Percentiles rank a stretch among this genome's conserved stretches.
Evolutionary conservation across 2,797 vertebrate genomes (phyloP).

Genomic region (Hozukius guyotensis): DNA sequence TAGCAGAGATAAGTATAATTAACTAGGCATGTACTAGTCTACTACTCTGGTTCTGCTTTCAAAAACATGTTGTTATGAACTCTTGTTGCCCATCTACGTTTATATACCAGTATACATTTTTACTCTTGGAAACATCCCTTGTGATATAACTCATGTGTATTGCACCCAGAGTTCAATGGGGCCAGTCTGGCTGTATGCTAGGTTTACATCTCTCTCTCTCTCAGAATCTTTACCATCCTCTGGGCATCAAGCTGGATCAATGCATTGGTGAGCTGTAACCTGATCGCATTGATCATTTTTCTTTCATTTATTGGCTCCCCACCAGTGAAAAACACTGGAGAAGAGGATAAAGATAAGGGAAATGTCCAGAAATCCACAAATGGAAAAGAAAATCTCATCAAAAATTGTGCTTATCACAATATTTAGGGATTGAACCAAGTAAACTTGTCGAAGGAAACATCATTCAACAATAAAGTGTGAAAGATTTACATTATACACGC

Average conservation of each 20-base stretch:
- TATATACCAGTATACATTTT: not conserved
- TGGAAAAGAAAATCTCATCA: not conserved
- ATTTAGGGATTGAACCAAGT: not conserved
- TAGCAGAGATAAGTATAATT: not conserved
- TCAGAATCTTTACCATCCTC: slow-evolving; percentile 39
- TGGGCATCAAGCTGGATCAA: slow-evolving; percentile 50
- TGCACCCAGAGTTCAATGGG: slow-evolving; percentile 31
- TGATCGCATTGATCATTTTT: slow-evolving; percentile 60
- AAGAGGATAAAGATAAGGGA: not conserved
- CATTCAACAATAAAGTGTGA: not conserved
- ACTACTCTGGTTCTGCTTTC: not conserved
- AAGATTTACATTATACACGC: not conserved
- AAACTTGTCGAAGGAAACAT: not conserved
- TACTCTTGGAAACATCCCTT: not conserved
- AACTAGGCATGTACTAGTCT: not conserved
- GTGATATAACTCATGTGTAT: not conserved
- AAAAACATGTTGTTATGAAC: slow-evolving; percentile 23
- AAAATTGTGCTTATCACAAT: not conserved
- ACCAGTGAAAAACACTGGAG: slow-evolving; percentile 20
- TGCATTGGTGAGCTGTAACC: slow-evolving; percentile 67
- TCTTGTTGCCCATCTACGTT: not conserved
- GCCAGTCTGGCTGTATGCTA: slow-evolving; percentile 23
- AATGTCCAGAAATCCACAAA: not conserved
- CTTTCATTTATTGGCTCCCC: slow-evolving; percentile 43
- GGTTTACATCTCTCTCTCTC: slow-evolving; percentile 34